Evolutionary conservation across 2,888 invertebrate species (phyloP), one percentile per base, ranked within the genome.

Genomic region (Ormyrus labotus): DNA sequence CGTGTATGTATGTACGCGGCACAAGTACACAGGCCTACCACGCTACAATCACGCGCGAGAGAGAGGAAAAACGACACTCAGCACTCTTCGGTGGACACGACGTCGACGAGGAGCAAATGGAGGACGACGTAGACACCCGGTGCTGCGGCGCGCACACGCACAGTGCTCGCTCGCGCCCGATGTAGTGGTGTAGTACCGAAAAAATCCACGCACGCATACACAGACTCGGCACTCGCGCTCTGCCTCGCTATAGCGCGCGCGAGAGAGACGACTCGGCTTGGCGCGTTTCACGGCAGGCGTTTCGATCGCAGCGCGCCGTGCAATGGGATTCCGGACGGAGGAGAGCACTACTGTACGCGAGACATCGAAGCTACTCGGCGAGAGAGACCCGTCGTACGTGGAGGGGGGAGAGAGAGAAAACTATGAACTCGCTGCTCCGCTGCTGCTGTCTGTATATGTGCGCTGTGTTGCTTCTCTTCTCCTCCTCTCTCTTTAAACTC

Each of bases 271-370:
- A 53, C 13, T 10, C 48, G 71, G 71, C 78, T 71, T 65, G 78
- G 78, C 76, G 76, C 78, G 78, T 78, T 78, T 65, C 55, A 73
- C 67, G 60, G 45, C 47, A 51, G 19, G 67, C 72, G 58, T 72
- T 71, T 65, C 78, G 72, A 78, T 78, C 72, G 78, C 78, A 78
- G 78, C 78, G 72, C 78, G 19, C 47, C 13, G 63, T 13, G 75
- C 77, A 70, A 70, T 77, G 70, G 77, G 77, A 55, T 64, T 70
- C 77, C n/a, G 64, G 50, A 51, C 9, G 50, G 72, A 55, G 55
- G 63, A 11, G 11, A 34, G 45, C 75, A 19, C 19, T 19, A 19
- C 19, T 19, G 19, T 19, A 19, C 19, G 19, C 19, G 75, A 68
- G 68, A 75, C 60, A 75, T 68, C 75, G 67, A 76, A 76, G 76